phyloP scores from a whole-genome alignment of 2,888 invertebrate species.

The Didymodactylos carnosus region DNA sequence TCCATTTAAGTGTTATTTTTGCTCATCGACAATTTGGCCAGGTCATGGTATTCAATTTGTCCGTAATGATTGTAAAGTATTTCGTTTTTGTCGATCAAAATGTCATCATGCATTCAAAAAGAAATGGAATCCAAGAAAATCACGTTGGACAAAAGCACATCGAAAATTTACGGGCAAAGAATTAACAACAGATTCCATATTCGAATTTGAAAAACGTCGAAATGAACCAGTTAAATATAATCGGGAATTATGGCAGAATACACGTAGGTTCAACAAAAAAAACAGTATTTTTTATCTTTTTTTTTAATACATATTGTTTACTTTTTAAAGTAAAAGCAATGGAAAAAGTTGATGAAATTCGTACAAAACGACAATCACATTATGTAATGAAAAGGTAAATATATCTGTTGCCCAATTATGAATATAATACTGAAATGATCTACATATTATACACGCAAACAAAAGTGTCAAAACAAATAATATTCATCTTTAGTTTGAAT shows the following conservation, averaged over 20 bases:
- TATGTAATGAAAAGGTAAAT: slow-evolving; percentile 52
- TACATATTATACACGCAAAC: too few relatives aligned
- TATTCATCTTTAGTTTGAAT: not conserved
- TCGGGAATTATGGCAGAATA: slow-evolving; percentile 68
- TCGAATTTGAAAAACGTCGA: slow-evolving; percentile 83
- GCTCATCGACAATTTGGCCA: slow-evolving; percentile 87
- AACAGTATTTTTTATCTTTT: not conserved
- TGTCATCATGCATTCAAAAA: slow-evolving; percentile 92
- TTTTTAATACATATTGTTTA: not conserved
- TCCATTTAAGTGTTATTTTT: slow-evolving; percentile 99
- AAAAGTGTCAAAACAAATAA: too few relatives aligned
- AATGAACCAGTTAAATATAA: slow-evolving; percentile 80
- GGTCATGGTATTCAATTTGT: slow-evolving; percentile 96
- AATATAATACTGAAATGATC: too few relatives aligned
- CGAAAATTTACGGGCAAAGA: slow-evolving; percentile 86
- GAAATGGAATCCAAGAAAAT: slow-evolving; percentile 96
- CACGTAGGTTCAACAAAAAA: slow-evolving; percentile 34
- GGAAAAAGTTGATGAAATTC: slow-evolving; percentile 66
- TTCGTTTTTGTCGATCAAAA: slow-evolving; percentile 88
- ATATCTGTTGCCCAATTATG: not conserved
- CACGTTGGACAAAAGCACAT: slow-evolving; percentile 93
- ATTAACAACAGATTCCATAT: slow-evolving; percentile 75
- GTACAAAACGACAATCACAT: slow-evolving; percentile 58
- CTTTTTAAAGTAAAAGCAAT: slow-evolving; percentile 55
- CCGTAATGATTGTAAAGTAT: slow-evolving; percentile 94